Evolutionary conservation across 2,888 invertebrate genomes (phyloP).

Genomic region (Ophioninae sp.): DNA sequence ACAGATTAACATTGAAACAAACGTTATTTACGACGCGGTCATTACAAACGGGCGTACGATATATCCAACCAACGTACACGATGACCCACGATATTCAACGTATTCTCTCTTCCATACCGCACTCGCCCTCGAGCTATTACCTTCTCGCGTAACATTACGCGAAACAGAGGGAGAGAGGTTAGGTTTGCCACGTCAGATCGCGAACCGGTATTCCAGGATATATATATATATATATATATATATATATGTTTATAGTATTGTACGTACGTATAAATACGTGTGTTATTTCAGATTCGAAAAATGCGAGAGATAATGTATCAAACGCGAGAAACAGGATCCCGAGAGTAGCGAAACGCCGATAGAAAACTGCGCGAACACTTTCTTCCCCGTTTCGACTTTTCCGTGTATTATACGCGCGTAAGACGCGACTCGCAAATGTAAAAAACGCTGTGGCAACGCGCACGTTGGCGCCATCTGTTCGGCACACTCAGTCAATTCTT

Average conservation of each 20-base stretch:
- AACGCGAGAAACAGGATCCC: conserved; percentile 53
- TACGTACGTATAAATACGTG: background rate
- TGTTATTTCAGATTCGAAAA: conserved; percentile 18
- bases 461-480: background rate
- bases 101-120: conserved; percentile 56
- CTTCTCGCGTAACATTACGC: conserved; percentile 40
- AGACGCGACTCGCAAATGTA: background rate
- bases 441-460: background rate
- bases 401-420: background rate
- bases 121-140: conserved; percentile 32
- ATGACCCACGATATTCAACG: conserved; percentile 58
- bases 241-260: background rate
- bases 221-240: background rate
- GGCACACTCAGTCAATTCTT: background rate
- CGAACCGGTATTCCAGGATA: conserved; percentile 13
- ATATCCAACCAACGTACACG: conserved; percentile 45
- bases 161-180: conserved; percentile 40
- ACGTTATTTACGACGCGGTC: conserved; percentile 79
- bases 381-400: background rate
- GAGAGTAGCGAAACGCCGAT: conserved; percentile 41
- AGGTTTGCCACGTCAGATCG: conserved; percentile 48
- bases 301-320: conserved; percentile 49
- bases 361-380: conserved; percentile 11
- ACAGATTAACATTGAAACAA: conserved; percentile 79
- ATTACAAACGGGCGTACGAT: conserved; percentile 71